A percentile compares a stretch with the other conserved stretches of the same genome.
Evolutionary conservation across 2,113 vertebrate genomes (phyloP).

Genomic region (Apodemus speciosus): DNA sequence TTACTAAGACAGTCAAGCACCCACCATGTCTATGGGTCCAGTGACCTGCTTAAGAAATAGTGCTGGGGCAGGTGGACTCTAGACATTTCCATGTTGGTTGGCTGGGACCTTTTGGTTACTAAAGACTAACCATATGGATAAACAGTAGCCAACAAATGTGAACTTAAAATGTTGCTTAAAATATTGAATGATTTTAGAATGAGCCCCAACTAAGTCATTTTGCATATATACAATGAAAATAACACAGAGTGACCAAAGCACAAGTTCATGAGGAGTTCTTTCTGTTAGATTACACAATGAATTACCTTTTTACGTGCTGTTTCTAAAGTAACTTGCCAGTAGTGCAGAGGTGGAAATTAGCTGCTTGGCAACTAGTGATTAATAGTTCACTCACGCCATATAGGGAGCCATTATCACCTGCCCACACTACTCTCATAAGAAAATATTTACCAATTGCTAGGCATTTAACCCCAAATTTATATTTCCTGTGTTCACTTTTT

Average conservation of each 20-base stretch:
- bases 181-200: not conserved
- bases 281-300: not conserved
- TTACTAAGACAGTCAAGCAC: not conserved
- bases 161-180: conserved; percentile 3
- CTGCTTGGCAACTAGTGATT: conserved; percentile 6
- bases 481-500: not conserved
- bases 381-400: not conserved
- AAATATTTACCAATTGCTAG: conserved; percentile 31
- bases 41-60: not conserved
- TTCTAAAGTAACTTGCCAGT: conserved; percentile 35
- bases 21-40: not conserved
- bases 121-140: not conserved
- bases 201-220: not conserved
- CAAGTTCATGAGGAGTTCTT: not conserved
- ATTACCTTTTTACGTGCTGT: not conserved
- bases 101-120: not conserved
- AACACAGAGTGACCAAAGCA: not conserved
- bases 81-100: not conserved
- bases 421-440: conserved; percentile 40
- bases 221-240: not conserved
- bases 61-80: not conserved
- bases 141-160: not conserved
- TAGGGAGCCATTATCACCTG: not conserved
- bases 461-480: conserved; percentile 15
- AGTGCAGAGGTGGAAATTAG: conserved; percentile 23